Conservation (phyloP, 2,113 vertebrate genomes). For the Carollia perspicillata region DNA sequence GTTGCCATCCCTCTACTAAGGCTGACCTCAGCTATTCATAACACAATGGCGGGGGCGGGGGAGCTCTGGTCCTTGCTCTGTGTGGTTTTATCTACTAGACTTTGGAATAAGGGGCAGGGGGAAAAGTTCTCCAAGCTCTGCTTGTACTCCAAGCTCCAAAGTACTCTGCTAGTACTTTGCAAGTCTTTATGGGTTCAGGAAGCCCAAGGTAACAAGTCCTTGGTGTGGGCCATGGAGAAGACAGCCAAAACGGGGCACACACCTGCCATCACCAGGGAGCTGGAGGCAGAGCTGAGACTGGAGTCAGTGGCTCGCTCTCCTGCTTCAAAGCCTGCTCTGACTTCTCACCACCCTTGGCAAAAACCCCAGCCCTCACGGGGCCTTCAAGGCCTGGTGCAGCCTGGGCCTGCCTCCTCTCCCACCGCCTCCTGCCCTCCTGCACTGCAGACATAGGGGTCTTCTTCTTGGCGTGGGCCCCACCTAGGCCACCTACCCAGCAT, state of each 20-base stretch:
- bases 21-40: not conserved
- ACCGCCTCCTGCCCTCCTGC: not conserved
- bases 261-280: not conserved
- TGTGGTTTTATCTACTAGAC: not conserved
- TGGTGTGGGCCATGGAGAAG: not conserved
- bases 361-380: not conserved
- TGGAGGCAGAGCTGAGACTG: not conserved
- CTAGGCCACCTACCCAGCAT: not conserved
- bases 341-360: not conserved
- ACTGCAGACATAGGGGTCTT: not conserved
- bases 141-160: not conserved
- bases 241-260: not conserved
- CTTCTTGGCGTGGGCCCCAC: not conserved
- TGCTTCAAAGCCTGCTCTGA: not conserved
- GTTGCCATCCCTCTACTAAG: not conserved
- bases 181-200: not conserved
- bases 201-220: not conserved
- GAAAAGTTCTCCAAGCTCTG: not conserved
- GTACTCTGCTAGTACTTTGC: not conserved
- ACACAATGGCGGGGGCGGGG: rapidly evolving
- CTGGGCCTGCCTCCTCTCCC: not conserved
- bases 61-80: not conserved
- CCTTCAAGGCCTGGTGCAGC: not conserved
- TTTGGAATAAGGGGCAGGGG: not conserved
- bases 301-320: rapidly evolving